A percentile compares a stretch with the other conserved stretches of the same genome.
Conservation (phyloP, 2,888 invertebrate genomes). For the Orgyia antiqua region DNA sequence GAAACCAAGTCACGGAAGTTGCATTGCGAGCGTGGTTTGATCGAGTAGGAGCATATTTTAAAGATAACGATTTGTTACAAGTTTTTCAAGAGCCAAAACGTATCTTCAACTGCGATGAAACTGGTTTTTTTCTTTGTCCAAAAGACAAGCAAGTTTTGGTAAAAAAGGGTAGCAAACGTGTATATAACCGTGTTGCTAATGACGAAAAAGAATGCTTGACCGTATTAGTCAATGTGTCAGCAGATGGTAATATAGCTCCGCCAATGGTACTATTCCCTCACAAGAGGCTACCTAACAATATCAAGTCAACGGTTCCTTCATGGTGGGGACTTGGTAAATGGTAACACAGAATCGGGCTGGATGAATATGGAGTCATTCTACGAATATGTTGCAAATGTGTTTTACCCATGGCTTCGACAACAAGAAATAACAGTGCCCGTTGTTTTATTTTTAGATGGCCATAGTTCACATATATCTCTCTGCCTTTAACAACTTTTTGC, state of each 20-base stretch:
- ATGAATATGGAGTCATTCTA: constrained; percentile 21
- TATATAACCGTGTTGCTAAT: constrained; percentile 15
- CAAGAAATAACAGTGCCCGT: constrained; percentile 18
- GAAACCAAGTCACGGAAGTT: constrained; percentile 16
- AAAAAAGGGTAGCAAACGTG: constrained; percentile 14
- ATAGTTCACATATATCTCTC: constrained; percentile 16
- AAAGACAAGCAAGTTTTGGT: constrained; percentile 16
- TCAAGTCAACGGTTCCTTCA: constrained; percentile 10
- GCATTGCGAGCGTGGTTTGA: constrained; percentile 15
- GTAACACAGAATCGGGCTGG: constrained; percentile 20
- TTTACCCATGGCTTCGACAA: constrained; percentile 18
- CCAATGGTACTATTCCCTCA: constrained; percentile 17
- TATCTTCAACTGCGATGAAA: constrained; percentile 15
- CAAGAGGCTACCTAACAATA: constrained; percentile 9
- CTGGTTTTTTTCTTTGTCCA: constrained; percentile 11
- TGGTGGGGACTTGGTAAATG: too few species aligned
- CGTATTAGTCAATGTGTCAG: constrained; percentile 15
- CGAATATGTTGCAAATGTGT: constrained; percentile 18
- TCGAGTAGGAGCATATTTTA: constrained; percentile 14
- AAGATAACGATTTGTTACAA: constrained; percentile 13
- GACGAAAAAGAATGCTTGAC: too few species aligned
- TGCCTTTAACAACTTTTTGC: constrained; percentile 18
- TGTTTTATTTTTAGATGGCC: constrained; percentile 24
- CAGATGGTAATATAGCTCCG: constrained; percentile 9
- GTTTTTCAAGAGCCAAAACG: constrained; percentile 11